Evolutionary conservation across 2,888 invertebrate species (phyloP).

Genomic region (Himalopsyche japonica): DNA sequence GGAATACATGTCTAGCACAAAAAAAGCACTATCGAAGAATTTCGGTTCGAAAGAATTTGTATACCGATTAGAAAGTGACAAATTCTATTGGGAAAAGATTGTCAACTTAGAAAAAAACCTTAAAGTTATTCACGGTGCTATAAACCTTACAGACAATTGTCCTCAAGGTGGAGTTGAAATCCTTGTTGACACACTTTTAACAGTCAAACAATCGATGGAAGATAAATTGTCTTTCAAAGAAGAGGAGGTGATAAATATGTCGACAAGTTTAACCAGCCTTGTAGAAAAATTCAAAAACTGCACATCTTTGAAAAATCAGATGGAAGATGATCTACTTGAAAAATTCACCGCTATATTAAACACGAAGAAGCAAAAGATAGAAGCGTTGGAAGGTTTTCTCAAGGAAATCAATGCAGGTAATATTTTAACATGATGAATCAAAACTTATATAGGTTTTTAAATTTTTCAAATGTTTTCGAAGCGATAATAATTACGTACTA

Average conservation of each 20-base stretch:
- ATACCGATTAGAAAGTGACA: constrained; percentile 10
- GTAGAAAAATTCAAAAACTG: constrained; percentile 15
- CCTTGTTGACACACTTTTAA: constrained; percentile 20
- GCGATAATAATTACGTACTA: too few relatives aligned
- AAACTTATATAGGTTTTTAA: too few relatives aligned
- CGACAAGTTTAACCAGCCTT: neutral
- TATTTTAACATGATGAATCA: too few relatives aligned
- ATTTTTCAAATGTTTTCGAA: too few relatives aligned
- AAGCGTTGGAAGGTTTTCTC: constrained; percentile 28
- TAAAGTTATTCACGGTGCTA: constrained; percentile 16
- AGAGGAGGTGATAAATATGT: constrained; percentile 17
- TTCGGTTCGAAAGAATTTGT: neutral
- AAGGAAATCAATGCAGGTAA: constrained; percentile 7
- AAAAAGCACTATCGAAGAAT: constrained; percentile 12
- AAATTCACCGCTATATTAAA: constrained; percentile 32
- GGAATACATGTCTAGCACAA: constrained; percentile 22
- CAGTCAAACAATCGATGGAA: constrained; percentile 13
- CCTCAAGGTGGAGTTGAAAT: constrained; percentile 22
- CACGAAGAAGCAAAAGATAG: constrained; percentile 24
- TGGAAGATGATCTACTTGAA: constrained; percentile 34
- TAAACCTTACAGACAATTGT: constrained; percentile 17
- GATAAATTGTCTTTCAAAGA: constrained; percentile 20
- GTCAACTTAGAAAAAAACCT: neutral
- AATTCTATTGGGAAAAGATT: constrained; percentile 21
- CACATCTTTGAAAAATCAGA: constrained; percentile 21